Percentiles rank a stretch among this genome's conserved stretches.
Evolutionary conservation across 2,888 invertebrate species (phyloP).

Genomic region (Agrotis clavis): DNA sequence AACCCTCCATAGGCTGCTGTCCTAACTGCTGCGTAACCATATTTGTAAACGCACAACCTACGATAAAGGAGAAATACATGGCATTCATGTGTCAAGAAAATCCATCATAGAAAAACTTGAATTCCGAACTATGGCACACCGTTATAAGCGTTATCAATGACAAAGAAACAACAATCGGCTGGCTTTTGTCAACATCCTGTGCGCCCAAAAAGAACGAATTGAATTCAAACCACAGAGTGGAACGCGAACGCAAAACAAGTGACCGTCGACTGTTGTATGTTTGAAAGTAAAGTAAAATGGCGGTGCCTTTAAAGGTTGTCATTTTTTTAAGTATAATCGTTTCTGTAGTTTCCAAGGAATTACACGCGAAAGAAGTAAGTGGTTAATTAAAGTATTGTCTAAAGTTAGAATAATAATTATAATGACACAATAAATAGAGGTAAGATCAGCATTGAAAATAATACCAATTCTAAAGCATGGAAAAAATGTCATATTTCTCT

Average conservation of each 20-base stretch:
- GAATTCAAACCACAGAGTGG: constrained; percentile 12
- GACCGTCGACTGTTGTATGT: constrained; percentile 9
- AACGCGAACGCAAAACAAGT: constrained; percentile 30
- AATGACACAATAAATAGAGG: no score
- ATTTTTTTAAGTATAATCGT: constrained; percentile 37
- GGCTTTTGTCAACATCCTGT: constrained; percentile 48
- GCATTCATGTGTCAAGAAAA: no score
- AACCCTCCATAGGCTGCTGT: not conserved
- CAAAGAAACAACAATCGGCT: constrained; percentile 40
- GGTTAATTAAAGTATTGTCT: no score
- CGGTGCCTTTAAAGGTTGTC: constrained; percentile 10
- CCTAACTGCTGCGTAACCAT: no score
- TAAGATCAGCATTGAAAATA: no score
- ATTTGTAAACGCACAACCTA: no score
- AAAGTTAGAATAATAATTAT: no score
- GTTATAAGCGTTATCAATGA: constrained; percentile 43
- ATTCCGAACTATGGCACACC: not conserved
- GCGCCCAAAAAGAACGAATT: constrained; percentile 6
- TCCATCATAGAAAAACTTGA: constrained; percentile 11
- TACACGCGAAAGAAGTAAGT: constrained; percentile 69
- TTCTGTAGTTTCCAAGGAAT: constrained; percentile 58
- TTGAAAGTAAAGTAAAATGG: constrained; percentile 42
- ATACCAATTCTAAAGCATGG: no score
- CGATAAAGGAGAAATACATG: no score
- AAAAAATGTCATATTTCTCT: no score